Conservation (phyloP, 2,888 invertebrate genomes). For the Crossocerus cetratus region DNA sequence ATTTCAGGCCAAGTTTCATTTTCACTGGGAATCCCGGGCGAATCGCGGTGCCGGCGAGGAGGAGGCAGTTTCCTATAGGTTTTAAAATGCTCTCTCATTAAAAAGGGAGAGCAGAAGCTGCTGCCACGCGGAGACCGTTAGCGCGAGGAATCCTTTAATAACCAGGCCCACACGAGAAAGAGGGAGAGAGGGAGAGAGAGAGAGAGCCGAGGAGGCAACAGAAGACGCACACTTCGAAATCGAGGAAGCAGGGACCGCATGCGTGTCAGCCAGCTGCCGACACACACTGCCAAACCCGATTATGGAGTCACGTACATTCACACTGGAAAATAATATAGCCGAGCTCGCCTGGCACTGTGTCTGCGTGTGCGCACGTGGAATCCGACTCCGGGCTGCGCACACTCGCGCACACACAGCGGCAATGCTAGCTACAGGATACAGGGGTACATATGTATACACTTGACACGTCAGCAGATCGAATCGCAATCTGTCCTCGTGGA, state of each 20-base stretch:
- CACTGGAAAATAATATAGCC: slow-evolving; percentile 7
- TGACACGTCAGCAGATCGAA: slow-evolving; percentile 61
- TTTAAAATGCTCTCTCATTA: too few species aligned
- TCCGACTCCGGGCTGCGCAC: slow-evolving; percentile 54
- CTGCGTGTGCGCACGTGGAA: slow-evolving; percentile 41
- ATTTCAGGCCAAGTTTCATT: too few species aligned
- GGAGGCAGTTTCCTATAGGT: too few species aligned
- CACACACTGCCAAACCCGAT: not conserved
- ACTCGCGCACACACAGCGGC: slow-evolving; percentile 26
- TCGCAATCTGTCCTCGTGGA: slow-evolving; percentile 58
- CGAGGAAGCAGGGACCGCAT: not conserved
- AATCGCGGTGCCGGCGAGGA: too few species aligned
- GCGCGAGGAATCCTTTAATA: not conserved
- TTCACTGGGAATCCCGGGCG: too few species aligned
- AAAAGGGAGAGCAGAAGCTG: too few species aligned
- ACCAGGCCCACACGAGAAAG: not conserved
- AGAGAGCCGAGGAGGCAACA: not conserved
- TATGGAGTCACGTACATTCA: not conserved
- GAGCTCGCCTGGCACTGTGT: too few species aligned
- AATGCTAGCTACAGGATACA: slow-evolving; percentile 51
- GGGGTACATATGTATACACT: slow-evolving; percentile 56
- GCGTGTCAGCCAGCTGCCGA: slow-evolving; percentile 19
- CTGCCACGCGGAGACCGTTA: not conserved
- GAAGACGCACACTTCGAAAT: not conserved
- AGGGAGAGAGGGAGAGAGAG: not conserved